A percentile compares a stretch with the other conserved stretches of the same genome.
These are phyloP conservation scores for Drosophila neutralis DNA, from an alignment of 2,888 invertebrate genomes.

Conservation along the genomic window DNA sequence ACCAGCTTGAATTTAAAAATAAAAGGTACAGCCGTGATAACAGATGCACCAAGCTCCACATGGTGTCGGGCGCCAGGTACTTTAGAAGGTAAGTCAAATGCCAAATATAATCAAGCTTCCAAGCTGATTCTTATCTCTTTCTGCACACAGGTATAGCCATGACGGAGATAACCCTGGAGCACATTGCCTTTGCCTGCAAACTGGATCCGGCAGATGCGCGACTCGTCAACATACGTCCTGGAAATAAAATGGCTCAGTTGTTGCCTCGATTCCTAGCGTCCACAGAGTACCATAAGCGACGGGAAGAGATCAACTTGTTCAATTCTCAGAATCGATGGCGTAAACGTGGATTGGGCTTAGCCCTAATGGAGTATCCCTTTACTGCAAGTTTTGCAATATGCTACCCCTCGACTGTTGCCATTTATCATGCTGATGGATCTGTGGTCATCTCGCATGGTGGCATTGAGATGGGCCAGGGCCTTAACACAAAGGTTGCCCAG, in stretches of 20 bases:
- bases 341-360: slow-evolving; percentile 89
- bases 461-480: slow-evolving; percentile 91
- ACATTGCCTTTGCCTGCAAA: slow-evolving; percentile 86
- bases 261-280: slow-evolving; percentile 86
- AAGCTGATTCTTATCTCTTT: not conserved
- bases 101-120: not conserved
- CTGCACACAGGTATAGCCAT: slow-evolving; percentile 84
- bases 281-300: slow-evolving; percentile 86
- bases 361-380: slow-evolving; percentile 86
- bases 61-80: slow-evolving; percentile 88
- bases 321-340: slow-evolving; percentile 92
- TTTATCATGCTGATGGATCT: slow-evolving; percentile 90
- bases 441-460: slow-evolving; percentile 90
- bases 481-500: slow-evolving; percentile 89
- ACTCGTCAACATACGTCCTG: slow-evolving; percentile 85
- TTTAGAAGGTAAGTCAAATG: slow-evolving; percentile 86
- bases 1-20: slow-evolving; percentile 87
- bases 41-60: slow-evolving; percentile 89
- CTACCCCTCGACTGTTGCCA: slow-evolving; percentile 88
- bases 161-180: slow-evolving; percentile 88
- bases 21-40: slow-evolving; percentile 88
- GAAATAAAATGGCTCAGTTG: slow-evolving; percentile 84
- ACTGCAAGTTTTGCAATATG: slow-evolving; percentile 5
- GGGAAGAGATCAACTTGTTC: slow-evolving; percentile 86
- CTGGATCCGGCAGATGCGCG: slow-evolving; percentile 87